Percentiles rank a stretch among this genome's conserved stretches.
Evolutionary conservation across 2,797 vertebrate genomes (phyloP).

Genomic region (Nyctibius grandis): DNA sequence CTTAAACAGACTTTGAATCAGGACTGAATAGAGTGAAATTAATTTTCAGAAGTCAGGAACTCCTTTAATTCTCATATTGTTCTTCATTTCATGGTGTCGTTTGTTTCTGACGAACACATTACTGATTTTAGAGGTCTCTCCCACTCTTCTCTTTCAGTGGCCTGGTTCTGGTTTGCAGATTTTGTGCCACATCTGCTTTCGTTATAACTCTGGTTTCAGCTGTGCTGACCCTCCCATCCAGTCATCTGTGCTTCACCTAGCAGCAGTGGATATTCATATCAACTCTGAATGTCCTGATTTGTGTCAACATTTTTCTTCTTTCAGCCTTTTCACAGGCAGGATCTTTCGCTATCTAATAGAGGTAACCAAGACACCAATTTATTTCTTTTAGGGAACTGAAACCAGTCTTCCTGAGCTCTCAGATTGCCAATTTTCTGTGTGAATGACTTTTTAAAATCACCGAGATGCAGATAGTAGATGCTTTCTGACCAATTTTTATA

Average conservation of each 20-base stretch:
- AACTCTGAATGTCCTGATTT: background rate
- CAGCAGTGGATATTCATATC: background rate
- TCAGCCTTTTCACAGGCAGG: background rate
- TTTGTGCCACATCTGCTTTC: background rate
- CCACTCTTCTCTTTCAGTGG: background rate
- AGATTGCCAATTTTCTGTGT: constrained; percentile 20
- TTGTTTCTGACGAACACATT: background rate
- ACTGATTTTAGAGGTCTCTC: background rate
- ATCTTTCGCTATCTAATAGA: background rate
- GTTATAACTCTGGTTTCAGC: background rate
- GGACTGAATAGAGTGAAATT: background rate
- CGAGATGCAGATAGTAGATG: background rate
- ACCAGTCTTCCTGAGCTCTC: background rate
- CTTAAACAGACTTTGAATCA: background rate
- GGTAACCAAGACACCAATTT: background rate
- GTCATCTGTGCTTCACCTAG: background rate
- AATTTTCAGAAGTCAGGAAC: background rate
- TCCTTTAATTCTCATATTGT: background rate
- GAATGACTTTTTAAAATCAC: constrained; percentile 22
- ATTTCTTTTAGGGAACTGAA: constrained; percentile 10
- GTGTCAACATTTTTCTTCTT: background rate
- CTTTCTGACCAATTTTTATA: constrained; percentile 12
- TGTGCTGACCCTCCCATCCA: background rate
- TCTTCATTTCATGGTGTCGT: background rate
- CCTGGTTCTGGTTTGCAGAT: background rate